Evolutionary conservation across 2,113 vertebrate species (phyloP), one percentile per base, ranked within the genome.

Genomic region (Lonchura striata): DNA sequence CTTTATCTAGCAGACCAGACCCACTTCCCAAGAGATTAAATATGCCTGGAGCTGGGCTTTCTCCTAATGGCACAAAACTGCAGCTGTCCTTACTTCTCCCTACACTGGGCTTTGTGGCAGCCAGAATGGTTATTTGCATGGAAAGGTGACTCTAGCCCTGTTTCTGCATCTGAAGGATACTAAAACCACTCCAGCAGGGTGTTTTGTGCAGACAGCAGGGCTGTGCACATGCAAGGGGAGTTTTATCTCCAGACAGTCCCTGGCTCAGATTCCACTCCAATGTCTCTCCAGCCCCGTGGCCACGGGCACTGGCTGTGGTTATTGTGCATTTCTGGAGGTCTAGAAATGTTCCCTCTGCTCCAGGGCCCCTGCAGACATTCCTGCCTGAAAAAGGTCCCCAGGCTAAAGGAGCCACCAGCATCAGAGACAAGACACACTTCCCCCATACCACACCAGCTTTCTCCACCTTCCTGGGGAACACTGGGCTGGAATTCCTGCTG

Each of bases 311-410:
- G 69, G 66, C 12, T 82, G 87, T 19, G 88, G 69, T 68, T 91
- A 68, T 16, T 75, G 82, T 79, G 57, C 89, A 89, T 82, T 91
- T 94, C 72, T 91, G 92, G 65, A 94, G 81, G 92, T 52, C 53
- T 70, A 79, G 82, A 91, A 82, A 78, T 49, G 81, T 46, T 92
- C 83, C 31, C 46, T 79, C 9, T 64, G 80, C 80, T 76, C 68
- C 57, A 33, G 53, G 72, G 68, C 60, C 60, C 69, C 74, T 82
- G 57, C 41, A 94, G 68, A 71, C 70, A 74, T 60, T 75, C 83
- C n/a, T 81, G 68, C 39, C 68, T 54, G 35, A 13, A 59, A 92
- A 83, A 93, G 39, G 50, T 78, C 76, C 90, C 23, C 15, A 5
- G 9, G 18, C 39, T 63, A 33, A 60, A 80, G 78, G 60, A 86